Evolutionary conservation across 2,888 invertebrate species (phyloP).

Genomic region (Tetragonisca angustula): DNA sequence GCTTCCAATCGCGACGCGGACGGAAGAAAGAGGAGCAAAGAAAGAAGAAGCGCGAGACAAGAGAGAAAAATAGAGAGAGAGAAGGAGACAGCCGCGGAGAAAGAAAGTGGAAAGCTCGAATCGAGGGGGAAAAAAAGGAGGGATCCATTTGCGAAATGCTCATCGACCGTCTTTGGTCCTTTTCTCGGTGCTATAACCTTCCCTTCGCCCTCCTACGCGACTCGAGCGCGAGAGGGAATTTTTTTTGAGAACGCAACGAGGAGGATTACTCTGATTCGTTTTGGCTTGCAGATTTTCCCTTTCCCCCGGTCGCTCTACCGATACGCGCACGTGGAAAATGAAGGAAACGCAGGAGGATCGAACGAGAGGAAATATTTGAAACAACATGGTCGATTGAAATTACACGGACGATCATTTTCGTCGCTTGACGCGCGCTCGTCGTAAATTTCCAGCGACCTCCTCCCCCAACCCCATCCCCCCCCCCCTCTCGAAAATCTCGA

Average conservation of each 20-base stretch:
- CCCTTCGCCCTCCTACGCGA: conserved; percentile 23
- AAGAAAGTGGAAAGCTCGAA: conserved; percentile 38
- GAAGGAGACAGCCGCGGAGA: background rate
- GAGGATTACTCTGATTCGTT: conserved; percentile 83
- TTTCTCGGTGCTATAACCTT: conserved; percentile 60
- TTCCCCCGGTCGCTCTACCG: conserved; percentile 38
- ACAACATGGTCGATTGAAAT: conserved; percentile 2
- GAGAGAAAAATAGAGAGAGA: conserved; percentile 52
- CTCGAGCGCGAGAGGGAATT: conserved; percentile 66
- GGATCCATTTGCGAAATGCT: conserved; percentile 83
- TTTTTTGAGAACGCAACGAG: conserved; percentile 77
- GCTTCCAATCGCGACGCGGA: conserved; percentile 57
- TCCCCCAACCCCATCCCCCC: too few species aligned
- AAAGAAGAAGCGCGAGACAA: conserved; percentile 33
- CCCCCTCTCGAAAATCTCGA: background rate
- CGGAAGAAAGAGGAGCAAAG: conserved; percentile 22
- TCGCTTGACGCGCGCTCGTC: background rate
- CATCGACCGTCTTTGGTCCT: conserved; percentile 78
- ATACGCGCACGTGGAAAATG: conserved; percentile 28
- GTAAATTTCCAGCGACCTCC: too few species aligned
- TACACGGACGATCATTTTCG: background rate
- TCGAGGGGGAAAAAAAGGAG: conserved; percentile 49
- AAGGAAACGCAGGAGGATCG: conserved; percentile 19
- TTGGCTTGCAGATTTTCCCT: conserved; percentile 82
- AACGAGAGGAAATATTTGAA: conserved; percentile 26